Base-by-base conservation (phyloP, 2,797 vertebrate species). In the Aselliscus stoliczkanus region DNA sequence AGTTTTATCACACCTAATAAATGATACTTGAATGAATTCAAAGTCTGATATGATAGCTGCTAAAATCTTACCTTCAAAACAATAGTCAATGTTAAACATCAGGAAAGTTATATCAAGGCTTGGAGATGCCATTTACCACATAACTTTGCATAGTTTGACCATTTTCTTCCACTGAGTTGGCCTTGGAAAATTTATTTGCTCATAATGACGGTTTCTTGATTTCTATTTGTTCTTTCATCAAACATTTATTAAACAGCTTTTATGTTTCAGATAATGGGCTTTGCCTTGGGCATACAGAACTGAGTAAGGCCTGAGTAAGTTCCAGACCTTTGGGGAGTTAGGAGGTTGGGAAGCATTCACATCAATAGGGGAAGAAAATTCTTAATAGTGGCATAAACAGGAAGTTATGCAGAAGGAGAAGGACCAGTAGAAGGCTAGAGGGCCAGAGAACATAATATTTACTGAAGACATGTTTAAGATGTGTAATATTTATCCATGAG, bases 1-100 rank as follows among this genome's bases (percentile, higher is more conserved):
- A 94, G 13, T 94, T 95, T 95, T 94, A 96, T 96, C 92, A 97
- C 69, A 97, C 75, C 72, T 97, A 75, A 83, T 93, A 96, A 96
- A 92, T 85, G 85, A 96, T 73, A 50, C 73, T 72, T 93, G 60
- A 92, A 94, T 94, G 85, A 97, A 93, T 72, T 94, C 42, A 65
- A 89, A 92, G 62, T 73, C 67, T 90, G 92, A 88, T 54, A 90
- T 93, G 81, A 93, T 67, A 95, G 92, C 75, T 97, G 27, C 70
- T 95, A 86, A 96, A 96, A 95, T 88, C 69, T 90, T 94, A 88
- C 79, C 69, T 96, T 96, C 73, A 89, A 90, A 97, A 93, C 69
- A 92, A 50, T 39, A 87, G 70, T 76, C 93, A 72, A 9, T 65
- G 37, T 93, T 92, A 86, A 95, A 84, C n/a, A 86, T 60, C 27